Base-by-base conservation (phyloP, 2,888 invertebrate genomes). In the Chymomyza amoena region DNA sequence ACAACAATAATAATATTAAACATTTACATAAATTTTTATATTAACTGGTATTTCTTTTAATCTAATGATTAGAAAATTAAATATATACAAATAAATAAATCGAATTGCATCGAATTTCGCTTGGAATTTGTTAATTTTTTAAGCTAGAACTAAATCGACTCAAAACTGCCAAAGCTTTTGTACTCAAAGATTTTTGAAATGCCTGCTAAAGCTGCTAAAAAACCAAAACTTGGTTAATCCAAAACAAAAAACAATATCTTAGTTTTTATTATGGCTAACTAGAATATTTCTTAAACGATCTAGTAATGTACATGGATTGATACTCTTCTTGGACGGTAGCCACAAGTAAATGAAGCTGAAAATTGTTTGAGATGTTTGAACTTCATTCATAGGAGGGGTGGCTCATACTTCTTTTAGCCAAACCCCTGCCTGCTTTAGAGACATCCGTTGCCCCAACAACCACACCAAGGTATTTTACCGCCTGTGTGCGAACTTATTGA, bases 391-490 rank as follows among this genome's bases (percentile, higher is more conserved):
- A 32, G 32, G 32, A 32, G 1, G 54, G 10, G 54, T 6, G 32
- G 15, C 57, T 9, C 7, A 32, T 32, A 9, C 32, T 25, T 3
- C 4, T 64, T 57, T 64, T 64, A 36, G 13, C 54, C 6, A 54
- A 9, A 5, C 1, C 54, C 4, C 15, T 25, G 20, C 18, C 15
- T 28, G 20, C 20, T 28, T 69, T 76, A 84, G 36, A 84, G 87
- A 62, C 92, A 92, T 3, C 92, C 91, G 73, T 92, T 92, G 50
- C 92, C 92, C 92, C 92, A 92, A 76, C 92, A 92, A 28, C 91
- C 92, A 70, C 92, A 92, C 92, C 92, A 92, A 32, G 92, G 92
- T 71, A 92, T 92, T 75, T 92, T 92, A 16, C 91, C 91, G 62
- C 89, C 91, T 18, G 90, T 90, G 70, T 92, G 91, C 20, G 92